Conservation (phyloP, 2,113 vertebrate species). For the Salminus brasiliensis region DNA sequence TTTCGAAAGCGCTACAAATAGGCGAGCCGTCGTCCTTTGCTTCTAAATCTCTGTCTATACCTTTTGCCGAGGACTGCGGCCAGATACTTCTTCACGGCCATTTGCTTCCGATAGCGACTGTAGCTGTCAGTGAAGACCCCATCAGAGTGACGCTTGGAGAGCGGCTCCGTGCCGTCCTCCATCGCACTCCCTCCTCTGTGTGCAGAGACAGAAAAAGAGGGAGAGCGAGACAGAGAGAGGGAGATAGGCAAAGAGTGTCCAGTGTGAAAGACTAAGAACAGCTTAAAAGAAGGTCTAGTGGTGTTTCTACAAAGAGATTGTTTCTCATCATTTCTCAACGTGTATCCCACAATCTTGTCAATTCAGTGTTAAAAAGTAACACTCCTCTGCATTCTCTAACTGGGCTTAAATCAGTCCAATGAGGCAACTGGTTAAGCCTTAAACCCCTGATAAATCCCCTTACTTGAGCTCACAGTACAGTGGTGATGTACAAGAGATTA, state of each 20-base stretch:
- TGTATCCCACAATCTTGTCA: no score
- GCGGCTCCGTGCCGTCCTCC: constrained; percentile 87
- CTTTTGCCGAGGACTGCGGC: constrained; percentile 98
- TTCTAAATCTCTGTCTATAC: constrained; percentile 99
- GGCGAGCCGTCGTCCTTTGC: constrained; percentile 96
- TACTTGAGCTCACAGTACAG: not conserved
- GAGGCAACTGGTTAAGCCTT: not conserved
- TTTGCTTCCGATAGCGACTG: constrained; percentile 99
- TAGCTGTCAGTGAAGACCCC: constrained; percentile 99
- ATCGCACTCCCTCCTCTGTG: constrained; percentile 75
- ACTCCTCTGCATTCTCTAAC: no score
- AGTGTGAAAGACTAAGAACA: not conserved
- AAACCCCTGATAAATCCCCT: no score
- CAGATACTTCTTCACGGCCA: constrained; percentile 99
- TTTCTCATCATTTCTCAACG: not conserved
- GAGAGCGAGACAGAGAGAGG: not conserved
- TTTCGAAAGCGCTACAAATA: constrained; percentile 91
- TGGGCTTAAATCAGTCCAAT: not conserved
- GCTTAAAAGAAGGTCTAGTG: not conserved
- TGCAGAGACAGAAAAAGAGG: constrained; percentile 38
- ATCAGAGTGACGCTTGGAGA: constrained; percentile 96
- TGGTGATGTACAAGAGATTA: not conserved
- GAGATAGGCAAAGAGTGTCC: not conserved
- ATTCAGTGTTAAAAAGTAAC: no score
- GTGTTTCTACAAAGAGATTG: not conserved